phyloP scores from a whole-genome alignment of 2,113 vertebrate genomes.

The Delphinapterus leucas region DNA sequence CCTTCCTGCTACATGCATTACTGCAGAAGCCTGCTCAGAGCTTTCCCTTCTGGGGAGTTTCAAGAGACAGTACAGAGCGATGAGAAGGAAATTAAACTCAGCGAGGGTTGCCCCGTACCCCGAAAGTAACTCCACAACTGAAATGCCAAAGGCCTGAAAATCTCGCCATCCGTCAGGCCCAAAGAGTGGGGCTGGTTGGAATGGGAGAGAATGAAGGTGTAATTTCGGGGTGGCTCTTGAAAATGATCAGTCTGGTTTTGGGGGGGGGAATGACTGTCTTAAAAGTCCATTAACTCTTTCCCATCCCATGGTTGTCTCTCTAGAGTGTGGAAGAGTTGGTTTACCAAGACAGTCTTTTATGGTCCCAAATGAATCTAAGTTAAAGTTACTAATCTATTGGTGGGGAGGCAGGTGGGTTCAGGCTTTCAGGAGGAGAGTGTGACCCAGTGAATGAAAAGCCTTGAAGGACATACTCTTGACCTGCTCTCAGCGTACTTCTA shows the following conservation, averaged over 20 bases:
- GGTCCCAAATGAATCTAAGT: neutral
- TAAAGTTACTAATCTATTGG: fast-evolving
- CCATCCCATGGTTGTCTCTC: fast-evolving
- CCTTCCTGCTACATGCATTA: neutral
- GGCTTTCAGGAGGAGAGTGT: neutral
- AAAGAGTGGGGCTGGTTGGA: neutral
- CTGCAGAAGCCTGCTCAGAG: conserved; percentile 5
- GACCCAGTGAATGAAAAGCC: neutral
- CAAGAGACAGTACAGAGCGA: conserved; percentile 25
- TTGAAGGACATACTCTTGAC: neutral
- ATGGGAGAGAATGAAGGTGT: neutral
- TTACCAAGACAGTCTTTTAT: neutral
- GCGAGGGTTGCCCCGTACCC: conserved; percentile 57
- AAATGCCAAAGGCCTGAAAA: neutral
- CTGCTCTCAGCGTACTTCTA: fast-evolving
- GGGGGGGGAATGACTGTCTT: neutral
- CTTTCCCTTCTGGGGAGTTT: conserved; percentile 61
- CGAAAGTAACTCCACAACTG: neutral
- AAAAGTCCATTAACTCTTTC: neutral
- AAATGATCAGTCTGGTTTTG: neutral
- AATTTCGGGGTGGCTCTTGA: neutral
- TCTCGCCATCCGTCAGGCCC: neutral
- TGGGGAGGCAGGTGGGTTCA: neutral
- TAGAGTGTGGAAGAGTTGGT: neutral
- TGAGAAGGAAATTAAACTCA: conserved; percentile 69